Conservation (phyloP, 1,140 invertebrate species). For the Neotoxoptera formosana region DNA sequence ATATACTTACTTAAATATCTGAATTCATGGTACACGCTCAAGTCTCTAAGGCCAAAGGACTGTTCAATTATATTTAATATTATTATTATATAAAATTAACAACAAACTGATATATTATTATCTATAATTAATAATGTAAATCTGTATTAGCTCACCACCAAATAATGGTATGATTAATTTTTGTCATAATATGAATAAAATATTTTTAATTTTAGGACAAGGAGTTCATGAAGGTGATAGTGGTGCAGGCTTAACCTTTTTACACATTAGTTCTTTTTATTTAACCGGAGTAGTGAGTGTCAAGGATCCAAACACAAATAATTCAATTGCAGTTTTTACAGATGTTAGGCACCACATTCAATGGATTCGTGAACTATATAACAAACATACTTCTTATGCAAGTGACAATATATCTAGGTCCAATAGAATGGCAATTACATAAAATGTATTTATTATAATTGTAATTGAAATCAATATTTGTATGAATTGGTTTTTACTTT, state of each 20-base stretch:
- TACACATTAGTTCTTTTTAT: background rate
- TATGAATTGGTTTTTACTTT: too few species aligned
- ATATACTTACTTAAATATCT: too few species aligned
- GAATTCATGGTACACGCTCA: too few species aligned
- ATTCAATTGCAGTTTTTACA: conserved; percentile 23
- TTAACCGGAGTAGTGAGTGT: conserved; percentile 23
- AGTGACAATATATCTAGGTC: background rate
- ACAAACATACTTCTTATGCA: background rate
- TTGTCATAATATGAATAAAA: background rate
- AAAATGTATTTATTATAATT: background rate
- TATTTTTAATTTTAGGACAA: background rate
- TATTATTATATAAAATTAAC: too few species aligned
- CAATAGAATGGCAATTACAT: background rate
- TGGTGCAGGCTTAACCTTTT: conserved; percentile 16
- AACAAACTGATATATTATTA: background rate
- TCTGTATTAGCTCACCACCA: background rate
- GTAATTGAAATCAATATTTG: too few species aligned
- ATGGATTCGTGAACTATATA: background rate
- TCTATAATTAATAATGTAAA: background rate
- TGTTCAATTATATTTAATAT: too few species aligned
- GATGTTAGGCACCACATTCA: background rate
- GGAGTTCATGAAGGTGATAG: background rate
- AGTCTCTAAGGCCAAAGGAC: too few species aligned
- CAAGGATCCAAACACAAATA: background rate
- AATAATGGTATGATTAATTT: background rate